Percentiles rank a stretch among this genome's conserved stretches.
phyloP scores from a whole-genome alignment of 2,888 invertebrate species.

The Hylaea fasciaria region DNA sequence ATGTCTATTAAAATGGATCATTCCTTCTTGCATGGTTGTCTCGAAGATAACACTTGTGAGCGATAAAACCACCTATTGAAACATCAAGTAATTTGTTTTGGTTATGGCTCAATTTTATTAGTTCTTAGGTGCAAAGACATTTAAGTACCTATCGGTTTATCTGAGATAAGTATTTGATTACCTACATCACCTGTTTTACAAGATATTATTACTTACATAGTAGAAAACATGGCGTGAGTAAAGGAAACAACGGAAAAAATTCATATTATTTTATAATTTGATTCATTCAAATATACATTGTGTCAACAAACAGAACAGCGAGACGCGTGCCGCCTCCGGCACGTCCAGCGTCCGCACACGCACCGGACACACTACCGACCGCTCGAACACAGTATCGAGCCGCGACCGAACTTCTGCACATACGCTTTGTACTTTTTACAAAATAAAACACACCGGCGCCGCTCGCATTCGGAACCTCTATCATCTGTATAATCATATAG shows the following conservation, averaged over 20 bases:
- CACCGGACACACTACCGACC: constrained; percentile 49
- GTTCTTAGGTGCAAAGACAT: too few species aligned
- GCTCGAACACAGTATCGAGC: constrained; percentile 64
- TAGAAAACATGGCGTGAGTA: constrained; percentile 2
- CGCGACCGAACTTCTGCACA: constrained; percentile 81
- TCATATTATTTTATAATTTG: constrained; percentile 84
- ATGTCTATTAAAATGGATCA: too few species aligned
- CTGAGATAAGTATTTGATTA: too few species aligned
- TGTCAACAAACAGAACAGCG: constrained; percentile 84
- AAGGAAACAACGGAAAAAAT: constrained; percentile 70
- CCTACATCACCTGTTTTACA: too few species aligned
- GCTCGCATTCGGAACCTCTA: constrained; percentile 46
- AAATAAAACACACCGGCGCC: constrained; percentile 45
- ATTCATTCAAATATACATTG: constrained; percentile 85
- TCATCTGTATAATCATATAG: constrained; percentile 7
- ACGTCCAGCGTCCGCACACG: constrained; percentile 49
- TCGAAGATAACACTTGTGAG: too few species aligned
- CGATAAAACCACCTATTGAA: too few species aligned
- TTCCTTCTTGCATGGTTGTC: too few species aligned
- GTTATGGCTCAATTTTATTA: too few species aligned
- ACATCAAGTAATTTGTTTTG: too few species aligned
- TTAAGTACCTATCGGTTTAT: too few species aligned
- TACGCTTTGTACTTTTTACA: constrained; percentile 77
- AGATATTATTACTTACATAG: too few species aligned
- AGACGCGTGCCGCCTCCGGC: constrained; percentile 70